Evolutionary conservation across 2,113 vertebrate genomes (phyloP), one percentile per base, ranked within the genome.

Genomic region (Upupa epops): DNA sequence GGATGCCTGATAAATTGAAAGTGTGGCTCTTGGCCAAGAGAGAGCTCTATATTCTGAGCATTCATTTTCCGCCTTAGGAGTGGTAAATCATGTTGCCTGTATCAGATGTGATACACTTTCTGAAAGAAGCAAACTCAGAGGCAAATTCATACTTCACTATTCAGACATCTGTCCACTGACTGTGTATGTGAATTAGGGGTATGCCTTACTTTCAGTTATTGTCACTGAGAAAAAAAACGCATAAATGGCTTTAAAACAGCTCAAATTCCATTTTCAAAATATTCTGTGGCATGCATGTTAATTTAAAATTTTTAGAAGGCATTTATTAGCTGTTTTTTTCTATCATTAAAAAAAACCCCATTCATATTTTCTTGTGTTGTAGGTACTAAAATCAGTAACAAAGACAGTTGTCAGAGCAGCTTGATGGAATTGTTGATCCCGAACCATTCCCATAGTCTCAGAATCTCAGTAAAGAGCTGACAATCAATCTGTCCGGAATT

Each of bases 1-100:
- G 84, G 46, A 85, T 88, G 82, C 89, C 83, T 87, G 76, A 95
- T 93, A 97, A 96, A 96, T 91, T 88, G 94, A 64, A 96, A 84
- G 46, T 55, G 28, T 97, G 92, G 87, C 78, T 90, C 34, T 71
- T 42, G 95, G 86, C 90, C 94, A 96, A 84, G 61, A 95, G 34
- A 49, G 32, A 95, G 84, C 3, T 0, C 65, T 80, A 56, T 51
- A 72, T 65, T 91, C 86, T 92, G 74, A 95, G 52, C 36, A 48
- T 95, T 95, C 83, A 37, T 81, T 68, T 92, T 91, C 88, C 55
- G 70, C 88, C 52, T 89, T 83, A 63, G 69, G 58, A 96, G 90
- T 76, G 60, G 63, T 76, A 91, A 86, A 88, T 52, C 40, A 59
- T 42, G 56, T 73, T 78, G 61, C 63, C 36, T 25, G 58, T 92